These are phyloP conservation scores for Pogonomyrmex barbatus DNA, from an alignment of 1,140 invertebrate species.

Conservation along the genomic window DNA sequence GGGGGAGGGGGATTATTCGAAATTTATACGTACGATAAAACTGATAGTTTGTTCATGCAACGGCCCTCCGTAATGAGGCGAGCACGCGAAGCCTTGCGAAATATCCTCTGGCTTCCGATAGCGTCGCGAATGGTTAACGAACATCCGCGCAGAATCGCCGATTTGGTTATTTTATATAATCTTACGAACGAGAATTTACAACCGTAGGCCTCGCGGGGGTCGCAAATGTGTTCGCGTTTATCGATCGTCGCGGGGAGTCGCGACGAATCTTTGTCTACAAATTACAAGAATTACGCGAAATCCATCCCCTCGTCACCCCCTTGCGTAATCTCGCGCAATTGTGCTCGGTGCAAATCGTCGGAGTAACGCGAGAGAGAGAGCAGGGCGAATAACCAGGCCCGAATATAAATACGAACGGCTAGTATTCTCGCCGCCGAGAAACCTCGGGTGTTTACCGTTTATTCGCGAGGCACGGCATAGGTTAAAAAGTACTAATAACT, in stretches of 20 bases:
- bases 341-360: too few species aligned
- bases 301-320: too few species aligned
- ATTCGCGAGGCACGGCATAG: not conserved
- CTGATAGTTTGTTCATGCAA: not conserved
- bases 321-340: not conserved
- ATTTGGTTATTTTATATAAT: too few species aligned
- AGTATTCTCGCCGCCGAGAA: not conserved
- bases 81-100: constrained; percentile 13
- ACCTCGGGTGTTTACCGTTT: not conserved
- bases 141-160: not conserved
- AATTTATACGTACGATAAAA: constrained; percentile 49
- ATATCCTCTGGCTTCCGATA: constrained; percentile 37
- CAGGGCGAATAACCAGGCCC: not conserved
- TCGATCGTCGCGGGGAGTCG: too few species aligned
- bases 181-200: not conserved
- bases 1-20: not conserved
- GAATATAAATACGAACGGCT: not conserved
- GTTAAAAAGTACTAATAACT: constrained; percentile 25
- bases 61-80: not conserved
- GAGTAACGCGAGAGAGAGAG: not conserved
- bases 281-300: too few species aligned
- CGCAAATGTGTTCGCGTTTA: not conserved
- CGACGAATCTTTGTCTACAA: not conserved
- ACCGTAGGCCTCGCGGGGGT: not conserved
- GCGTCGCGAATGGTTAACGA: not conserved